Evolutionary conservation across 2,113 vertebrate genomes (phyloP), one percentile per base, ranked within the genome.

Genomic region (Promerops cafer): DNA sequence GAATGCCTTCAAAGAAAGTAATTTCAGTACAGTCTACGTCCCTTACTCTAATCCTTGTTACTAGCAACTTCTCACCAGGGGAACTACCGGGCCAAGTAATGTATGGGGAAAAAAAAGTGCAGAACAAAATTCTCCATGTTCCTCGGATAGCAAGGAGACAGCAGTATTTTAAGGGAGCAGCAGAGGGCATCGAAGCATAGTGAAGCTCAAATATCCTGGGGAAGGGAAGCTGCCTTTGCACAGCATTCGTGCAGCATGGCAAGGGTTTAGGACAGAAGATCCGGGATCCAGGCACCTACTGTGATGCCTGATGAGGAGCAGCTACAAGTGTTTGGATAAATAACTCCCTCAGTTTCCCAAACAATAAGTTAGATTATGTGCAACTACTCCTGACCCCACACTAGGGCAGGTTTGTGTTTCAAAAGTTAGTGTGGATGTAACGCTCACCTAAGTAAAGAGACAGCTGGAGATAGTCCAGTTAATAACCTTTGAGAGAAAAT

Each of bases 141-240:
- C 77, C 66, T 40, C 3, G 2, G 14, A 44, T 0, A 75, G 72
- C 45, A 63, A 74, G 87, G 71, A 83, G 59, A 83, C 66, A 95
- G 95, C 94, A 96, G 64, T 97, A 90, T 96, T 94, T 91, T 45
- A 85, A 40, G 0, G 20, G 79, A 93, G 90, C 95, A 95, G 92
- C 52, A 96, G 95, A 97, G 94, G 94, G 95, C 95, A 97, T 89
- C 76, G 94, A 93, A 96, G 87, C 93, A 77, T 75, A 97, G 90
- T 60, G 59, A 90, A 96, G 96, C 87, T 85, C 82, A 74, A 74
- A 45, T 7, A 72, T 27, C 80, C 59, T 17, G 3, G 75, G 7
- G 68, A 75, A 47, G 69, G 56, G 49, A 69, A 54, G 37, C 53
- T 95, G 65, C 66, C 65, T 69, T 24, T 53, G 65, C 83, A 50